A percentile compares a stretch with the other conserved stretches of the same genome.
phyloP scores from a whole-genome alignment of 2,888 invertebrate species.

The Drosophila cyrtoloma region DNA sequence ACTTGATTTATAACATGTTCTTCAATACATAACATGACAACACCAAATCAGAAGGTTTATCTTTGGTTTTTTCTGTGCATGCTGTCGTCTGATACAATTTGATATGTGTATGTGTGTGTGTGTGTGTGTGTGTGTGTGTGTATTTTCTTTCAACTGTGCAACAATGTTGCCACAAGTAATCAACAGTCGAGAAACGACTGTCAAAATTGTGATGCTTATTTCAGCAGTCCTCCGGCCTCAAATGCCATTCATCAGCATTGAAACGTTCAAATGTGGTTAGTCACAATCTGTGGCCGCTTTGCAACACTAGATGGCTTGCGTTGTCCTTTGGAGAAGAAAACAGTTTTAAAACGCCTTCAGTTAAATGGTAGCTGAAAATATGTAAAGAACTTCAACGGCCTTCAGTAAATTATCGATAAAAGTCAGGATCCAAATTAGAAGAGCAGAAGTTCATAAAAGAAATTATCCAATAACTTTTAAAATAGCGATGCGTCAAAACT shows the following conservation, averaged over 20 bases:
- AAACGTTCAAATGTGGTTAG: constrained; percentile 6
- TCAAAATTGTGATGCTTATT: constrained; percentile 20
- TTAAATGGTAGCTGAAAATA: neutral
- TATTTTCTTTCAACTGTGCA: constrained; percentile 1
- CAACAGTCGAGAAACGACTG: constrained; percentile 22
- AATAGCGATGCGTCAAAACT: neutral
- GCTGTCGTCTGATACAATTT: neutral
- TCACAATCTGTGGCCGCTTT: neutral
- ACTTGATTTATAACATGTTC: neutral
- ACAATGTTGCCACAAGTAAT: constrained; percentile 32
- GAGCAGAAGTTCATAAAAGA: neutral
- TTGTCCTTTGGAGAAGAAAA: neutral
- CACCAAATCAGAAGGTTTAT: neutral
- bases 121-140: neutral
- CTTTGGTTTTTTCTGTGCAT: neutral
- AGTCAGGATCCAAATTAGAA: neutral
- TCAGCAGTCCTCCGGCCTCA: neutral
- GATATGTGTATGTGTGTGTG: too few relatives aligned
- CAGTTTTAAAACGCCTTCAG: neutral
- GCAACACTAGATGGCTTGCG: neutral
- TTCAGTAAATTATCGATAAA: neutral
- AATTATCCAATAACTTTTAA: neutral
- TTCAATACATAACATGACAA: neutral
- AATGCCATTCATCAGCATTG: constrained; percentile 20
- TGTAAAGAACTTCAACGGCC: neutral